phyloP scores from a whole-genome alignment of 2,888 invertebrate genomes.

The Diadromus collaris region DNA sequence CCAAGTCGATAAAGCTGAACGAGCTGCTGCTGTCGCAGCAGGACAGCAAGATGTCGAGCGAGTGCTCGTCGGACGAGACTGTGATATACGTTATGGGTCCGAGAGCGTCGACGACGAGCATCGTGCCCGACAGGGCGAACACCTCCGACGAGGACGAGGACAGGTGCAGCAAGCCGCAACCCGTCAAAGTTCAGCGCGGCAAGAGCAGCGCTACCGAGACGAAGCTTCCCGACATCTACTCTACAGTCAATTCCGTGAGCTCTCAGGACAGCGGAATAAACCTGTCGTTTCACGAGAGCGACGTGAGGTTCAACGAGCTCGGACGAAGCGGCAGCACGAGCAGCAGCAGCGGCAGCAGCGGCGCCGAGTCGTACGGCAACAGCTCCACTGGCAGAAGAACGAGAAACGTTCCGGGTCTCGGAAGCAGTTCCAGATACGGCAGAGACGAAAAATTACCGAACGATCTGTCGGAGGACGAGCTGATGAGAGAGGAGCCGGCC shows the following conservation, averaged over 20 bases:
- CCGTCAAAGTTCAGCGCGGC: slow-evolving; percentile 70
- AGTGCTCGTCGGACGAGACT: slow-evolving; percentile 79
- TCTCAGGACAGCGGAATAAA: slow-evolving; percentile 91
- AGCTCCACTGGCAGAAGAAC: slow-evolving; percentile 71
- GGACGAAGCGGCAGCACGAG: slow-evolving; percentile 74
- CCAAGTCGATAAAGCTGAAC: slow-evolving; percentile 69
- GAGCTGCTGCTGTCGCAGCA: slow-evolving; percentile 75
- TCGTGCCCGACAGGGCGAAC: slow-evolving; percentile 54
- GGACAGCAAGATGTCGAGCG: slow-evolving; percentile 79
- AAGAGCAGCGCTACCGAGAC: slow-evolving; percentile 80
- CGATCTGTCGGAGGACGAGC: slow-evolving; percentile 77
- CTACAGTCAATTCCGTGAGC: slow-evolving; percentile 86
- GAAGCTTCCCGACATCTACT: slow-evolving; percentile 82
- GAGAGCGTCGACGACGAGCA: slow-evolving; percentile 53
- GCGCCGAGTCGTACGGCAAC: slow-evolving; percentile 73
- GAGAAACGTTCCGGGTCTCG: slow-evolving; percentile 59
- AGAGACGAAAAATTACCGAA: slow-evolving; percentile 66
- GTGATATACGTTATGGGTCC: slow-evolving; percentile 79
- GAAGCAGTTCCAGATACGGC: slow-evolving; percentile 63
- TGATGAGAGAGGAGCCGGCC: slow-evolving; percentile 68
- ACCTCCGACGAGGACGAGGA: slow-evolving; percentile 77
- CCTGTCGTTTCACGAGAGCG: slow-evolving; percentile 87
- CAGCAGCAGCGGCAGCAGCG: slow-evolving; percentile 69
- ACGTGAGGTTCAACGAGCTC: slow-evolving; percentile 79
- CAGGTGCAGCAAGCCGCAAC: slow-evolving; percentile 81